These are phyloP conservation scores for Mastacembelus armatus DNA, from an alignment of 2,797 vertebrate genomes.

Conservation along the genomic window DNA sequence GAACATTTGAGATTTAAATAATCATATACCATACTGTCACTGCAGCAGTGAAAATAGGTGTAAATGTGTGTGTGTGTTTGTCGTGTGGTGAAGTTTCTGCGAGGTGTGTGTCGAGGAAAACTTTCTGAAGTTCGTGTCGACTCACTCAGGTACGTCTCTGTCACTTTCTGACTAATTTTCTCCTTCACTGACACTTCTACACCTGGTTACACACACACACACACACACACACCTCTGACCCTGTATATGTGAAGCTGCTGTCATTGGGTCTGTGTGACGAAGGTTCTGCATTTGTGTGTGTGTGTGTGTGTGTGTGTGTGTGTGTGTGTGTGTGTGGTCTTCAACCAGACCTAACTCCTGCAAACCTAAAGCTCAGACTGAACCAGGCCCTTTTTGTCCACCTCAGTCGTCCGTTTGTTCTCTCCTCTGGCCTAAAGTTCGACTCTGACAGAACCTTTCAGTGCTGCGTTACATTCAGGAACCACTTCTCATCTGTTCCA, in stretches of 20 bases:
- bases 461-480: not conserved
- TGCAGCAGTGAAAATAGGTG: conserved; percentile 5
- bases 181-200: conserved; percentile 50
- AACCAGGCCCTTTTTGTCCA: too few species aligned
- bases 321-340: too few species aligned
- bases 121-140: conserved; percentile 29
- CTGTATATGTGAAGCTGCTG: conserved; percentile 8
- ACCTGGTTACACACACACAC: conserved; percentile 32
- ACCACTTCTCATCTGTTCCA: not conserved
- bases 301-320: too few species aligned
- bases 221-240: conserved; percentile 15
- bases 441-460: too few species aligned
- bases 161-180: conserved; percentile 62
- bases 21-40: too few species aligned
- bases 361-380: too few species aligned
- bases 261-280: conserved; percentile 14
- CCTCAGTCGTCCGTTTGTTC: too few species aligned
- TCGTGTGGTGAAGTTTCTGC: conserved; percentile 11
- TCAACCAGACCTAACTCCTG: too few species aligned
- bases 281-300: too few species aligned
- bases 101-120: conserved; percentile 9
- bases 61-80: not conserved
- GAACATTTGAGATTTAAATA: too few species aligned
- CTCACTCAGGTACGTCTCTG: conserved; percentile 31
- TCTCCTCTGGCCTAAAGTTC: too few species aligned